phyloP scores from a whole-genome alignment of 2,113 vertebrate species.

The Pheucticus melanocephalus region DNA sequence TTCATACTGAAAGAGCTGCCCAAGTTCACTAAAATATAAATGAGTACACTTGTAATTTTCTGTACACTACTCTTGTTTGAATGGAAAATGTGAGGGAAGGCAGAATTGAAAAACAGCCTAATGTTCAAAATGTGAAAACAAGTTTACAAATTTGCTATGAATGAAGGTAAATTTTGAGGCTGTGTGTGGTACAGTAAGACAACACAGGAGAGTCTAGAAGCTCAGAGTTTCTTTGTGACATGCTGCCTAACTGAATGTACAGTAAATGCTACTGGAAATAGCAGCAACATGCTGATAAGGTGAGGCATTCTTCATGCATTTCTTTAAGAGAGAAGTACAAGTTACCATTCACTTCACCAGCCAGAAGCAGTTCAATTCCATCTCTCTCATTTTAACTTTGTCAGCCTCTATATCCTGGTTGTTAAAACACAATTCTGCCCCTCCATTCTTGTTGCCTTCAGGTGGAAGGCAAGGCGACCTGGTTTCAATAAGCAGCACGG shows the following conservation, averaged over 20 bases:
- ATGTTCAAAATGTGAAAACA: background rate
- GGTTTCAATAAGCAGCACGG: too few relatives aligned
- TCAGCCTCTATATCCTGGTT: background rate
- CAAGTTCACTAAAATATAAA: background rate
- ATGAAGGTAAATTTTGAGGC: background rate
- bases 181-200: background rate
- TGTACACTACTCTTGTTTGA: background rate
- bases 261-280: background rate
- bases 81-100: background rate
- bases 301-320: background rate
- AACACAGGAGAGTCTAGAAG: rapidly evolving
- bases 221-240: background rate
- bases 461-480: too few relatives aligned
- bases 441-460: too few relatives aligned
- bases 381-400: background rate
- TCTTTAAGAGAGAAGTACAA: background rate
- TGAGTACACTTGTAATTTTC: background rate
- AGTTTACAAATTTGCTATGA: background rate
- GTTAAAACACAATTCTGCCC: background rate
- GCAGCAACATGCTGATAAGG: background rate
- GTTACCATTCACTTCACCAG: background rate
- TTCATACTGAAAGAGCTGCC: background rate
- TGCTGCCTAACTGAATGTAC: background rate
- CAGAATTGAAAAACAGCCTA: background rate
- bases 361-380: background rate